A percentile compares a stretch with the other conserved stretches of the same genome.
These are phyloP conservation scores for Hemibagrus guttatus DNA, from an alignment of 2,797 vertebrate genomes.

Conservation along the genomic window DNA sequence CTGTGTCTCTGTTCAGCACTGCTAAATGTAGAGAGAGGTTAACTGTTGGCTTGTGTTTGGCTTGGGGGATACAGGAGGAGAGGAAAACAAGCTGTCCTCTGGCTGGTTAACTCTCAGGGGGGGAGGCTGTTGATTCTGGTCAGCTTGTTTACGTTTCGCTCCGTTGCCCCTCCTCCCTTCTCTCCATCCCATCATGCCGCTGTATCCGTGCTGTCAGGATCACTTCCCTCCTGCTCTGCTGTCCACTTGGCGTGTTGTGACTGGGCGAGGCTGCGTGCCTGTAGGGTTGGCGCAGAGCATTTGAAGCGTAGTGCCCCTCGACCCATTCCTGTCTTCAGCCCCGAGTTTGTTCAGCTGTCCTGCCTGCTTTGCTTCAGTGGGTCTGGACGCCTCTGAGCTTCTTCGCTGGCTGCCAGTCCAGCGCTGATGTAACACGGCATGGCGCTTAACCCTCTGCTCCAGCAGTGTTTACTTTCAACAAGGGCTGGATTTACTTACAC, in stretches of 20 bases:
- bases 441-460: slow-evolving; percentile 62
- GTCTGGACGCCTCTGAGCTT: slow-evolving; percentile 56
- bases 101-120: slow-evolving; percentile 51
- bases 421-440: slow-evolving; percentile 54
- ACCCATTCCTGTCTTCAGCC: slow-evolving; percentile 44
- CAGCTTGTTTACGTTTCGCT: slow-evolving; percentile 57
- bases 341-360: slow-evolving; percentile 69
- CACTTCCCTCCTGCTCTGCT: slow-evolving; percentile 39
- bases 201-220: slow-evolving; percentile 29
- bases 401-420: slow-evolving; percentile 53
- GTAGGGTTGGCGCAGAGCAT: slow-evolving; percentile 41
- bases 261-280: slow-evolving; percentile 32
- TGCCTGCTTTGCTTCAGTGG: slow-evolving; percentile 61
- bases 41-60: slow-evolving; percentile 63
- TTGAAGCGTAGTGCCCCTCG: slow-evolving; percentile 51
- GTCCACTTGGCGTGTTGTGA: slow-evolving; percentile 43
- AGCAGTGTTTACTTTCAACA: slow-evolving; percentile 60
- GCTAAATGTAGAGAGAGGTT: slow-evolving; percentile 72
- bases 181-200: not conserved
- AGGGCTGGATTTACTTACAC: slow-evolving; percentile 53
- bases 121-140: slow-evolving; percentile 46
- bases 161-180: slow-evolving; percentile 21
- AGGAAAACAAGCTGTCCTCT: slow-evolving; percentile 52
- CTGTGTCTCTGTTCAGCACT: slow-evolving; percentile 68
- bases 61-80: slow-evolving; percentile 47